These are phyloP conservation scores for Stomorhina lunata DNA, from an alignment of 2,888 invertebrate genomes.

Conservation along the genomic window DNA sequence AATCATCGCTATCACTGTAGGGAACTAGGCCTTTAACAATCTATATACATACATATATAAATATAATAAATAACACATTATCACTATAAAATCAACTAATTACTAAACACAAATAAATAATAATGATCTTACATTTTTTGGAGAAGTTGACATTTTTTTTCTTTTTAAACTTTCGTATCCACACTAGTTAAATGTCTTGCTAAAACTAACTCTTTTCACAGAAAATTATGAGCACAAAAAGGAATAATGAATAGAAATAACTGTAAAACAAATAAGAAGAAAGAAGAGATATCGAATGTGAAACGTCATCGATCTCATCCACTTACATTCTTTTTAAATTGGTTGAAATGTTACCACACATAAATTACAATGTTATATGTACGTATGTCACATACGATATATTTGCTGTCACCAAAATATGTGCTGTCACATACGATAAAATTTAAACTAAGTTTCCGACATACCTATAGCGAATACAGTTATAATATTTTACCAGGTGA, in stretches of 20 bases:
- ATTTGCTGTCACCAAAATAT: no score
- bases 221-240: not conserved
- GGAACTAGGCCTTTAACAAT: no score
- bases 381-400: not conserved
- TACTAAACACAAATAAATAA: not conserved
- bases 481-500: no score
- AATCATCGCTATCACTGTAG: no score
- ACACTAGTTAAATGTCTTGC: no score
- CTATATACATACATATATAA: no score
- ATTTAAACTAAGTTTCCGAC: no score
- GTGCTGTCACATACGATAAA: no score
- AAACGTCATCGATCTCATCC: not conserved
- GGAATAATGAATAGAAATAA: not conserved
- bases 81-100: not conserved
- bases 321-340: no score
- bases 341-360: not conserved
- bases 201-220: not conserved
- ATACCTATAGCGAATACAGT: no score
- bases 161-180: constrained; percentile 2
- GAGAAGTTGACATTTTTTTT: constrained; percentile 4
- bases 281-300: not conserved
- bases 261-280: not conserved
- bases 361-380: not conserved
- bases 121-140: constrained; percentile 4
- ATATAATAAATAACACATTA: constrained; percentile 13